Conservation (phyloP, 2,888 invertebrate genomes). For the Pachliopta kotzebuea region DNA sequence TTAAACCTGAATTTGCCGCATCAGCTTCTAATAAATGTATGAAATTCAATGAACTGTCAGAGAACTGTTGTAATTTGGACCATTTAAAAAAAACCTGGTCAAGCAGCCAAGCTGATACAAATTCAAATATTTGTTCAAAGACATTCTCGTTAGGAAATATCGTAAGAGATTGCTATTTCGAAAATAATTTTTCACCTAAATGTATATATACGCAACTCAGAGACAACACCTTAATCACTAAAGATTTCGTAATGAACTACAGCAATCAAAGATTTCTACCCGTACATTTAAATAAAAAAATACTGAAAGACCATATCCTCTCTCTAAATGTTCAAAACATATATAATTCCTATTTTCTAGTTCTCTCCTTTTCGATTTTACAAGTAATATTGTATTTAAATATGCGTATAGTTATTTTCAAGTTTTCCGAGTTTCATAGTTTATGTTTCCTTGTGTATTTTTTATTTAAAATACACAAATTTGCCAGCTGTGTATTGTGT, state of each 20-base stretch:
- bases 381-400: slow-evolving; percentile 5
- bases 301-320: not conserved
- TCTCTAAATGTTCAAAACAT: not conserved
- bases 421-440: not conserved
- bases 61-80: not conserved
- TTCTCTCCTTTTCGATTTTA: slow-evolving; percentile 8
- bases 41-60: not conserved
- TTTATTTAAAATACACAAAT: not conserved
- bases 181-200: slow-evolving; percentile 16
- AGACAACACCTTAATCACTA: slow-evolving; percentile 1
- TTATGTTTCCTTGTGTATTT: not conserved
- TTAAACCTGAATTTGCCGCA: not conserved
- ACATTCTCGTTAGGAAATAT: slow-evolving; percentile 12
- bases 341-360: slow-evolving; percentile 8
- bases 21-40: slow-evolving; percentile 2
- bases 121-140: slow-evolving; percentile 9
- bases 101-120: slow-evolving; percentile 2
- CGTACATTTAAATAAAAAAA: slow-evolving; percentile 8
- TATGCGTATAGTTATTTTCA: not conserved
- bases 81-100: slow-evolving; percentile 11
- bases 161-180: slow-evolving; percentile 8
- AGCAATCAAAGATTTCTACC: slow-evolving; percentile 1
- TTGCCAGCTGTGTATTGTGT: not conserved
- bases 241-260: slow-evolving; percentile 10
- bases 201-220: not conserved